These are phyloP conservation scores for Psophia crepitans DNA, from an alignment of 2,113 vertebrate species.

Conservation along the genomic window DNA sequence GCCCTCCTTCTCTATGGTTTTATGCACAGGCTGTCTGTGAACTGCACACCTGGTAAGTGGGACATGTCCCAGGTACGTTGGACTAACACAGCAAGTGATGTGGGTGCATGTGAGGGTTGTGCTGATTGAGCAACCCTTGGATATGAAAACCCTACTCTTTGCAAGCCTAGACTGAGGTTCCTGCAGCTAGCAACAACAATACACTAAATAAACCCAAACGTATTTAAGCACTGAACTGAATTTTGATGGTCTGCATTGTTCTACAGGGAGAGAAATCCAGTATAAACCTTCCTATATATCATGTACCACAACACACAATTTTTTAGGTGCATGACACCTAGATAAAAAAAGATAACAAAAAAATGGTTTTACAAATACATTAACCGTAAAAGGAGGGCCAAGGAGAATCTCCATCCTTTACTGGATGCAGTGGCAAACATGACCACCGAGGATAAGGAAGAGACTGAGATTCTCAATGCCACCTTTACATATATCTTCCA, in stretches of 20 bases:
- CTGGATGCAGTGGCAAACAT: too few species aligned
- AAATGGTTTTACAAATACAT: too few species aligned
- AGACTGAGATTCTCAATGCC: too few species aligned
- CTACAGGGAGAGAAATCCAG: background rate
- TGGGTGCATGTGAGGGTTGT: background rate
- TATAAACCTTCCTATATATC: background rate
- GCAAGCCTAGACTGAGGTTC: background rate
- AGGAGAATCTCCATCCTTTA: too few species aligned
- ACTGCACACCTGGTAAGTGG: background rate
- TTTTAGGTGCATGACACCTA: background rate
- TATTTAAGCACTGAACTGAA: background rate
- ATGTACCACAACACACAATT: background rate
- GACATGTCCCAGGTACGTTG: accelerated
- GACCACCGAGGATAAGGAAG: too few species aligned
- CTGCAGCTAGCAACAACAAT: background rate
- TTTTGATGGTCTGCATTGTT: background rate
- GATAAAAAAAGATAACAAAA: too few species aligned
- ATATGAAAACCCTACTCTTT: background rate
- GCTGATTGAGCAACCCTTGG: background rate
- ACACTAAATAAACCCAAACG: background rate
- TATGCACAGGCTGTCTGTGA: background rate
- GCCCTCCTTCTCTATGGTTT: background rate
- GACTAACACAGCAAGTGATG: background rate
- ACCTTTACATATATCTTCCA: too few species aligned
- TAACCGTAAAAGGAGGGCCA: too few species aligned